A percentile compares a stretch with the other conserved stretches of the same genome.
phyloP scores from a whole-genome alignment of 1,140 invertebrate species.

The Euura lappo region DNA sequence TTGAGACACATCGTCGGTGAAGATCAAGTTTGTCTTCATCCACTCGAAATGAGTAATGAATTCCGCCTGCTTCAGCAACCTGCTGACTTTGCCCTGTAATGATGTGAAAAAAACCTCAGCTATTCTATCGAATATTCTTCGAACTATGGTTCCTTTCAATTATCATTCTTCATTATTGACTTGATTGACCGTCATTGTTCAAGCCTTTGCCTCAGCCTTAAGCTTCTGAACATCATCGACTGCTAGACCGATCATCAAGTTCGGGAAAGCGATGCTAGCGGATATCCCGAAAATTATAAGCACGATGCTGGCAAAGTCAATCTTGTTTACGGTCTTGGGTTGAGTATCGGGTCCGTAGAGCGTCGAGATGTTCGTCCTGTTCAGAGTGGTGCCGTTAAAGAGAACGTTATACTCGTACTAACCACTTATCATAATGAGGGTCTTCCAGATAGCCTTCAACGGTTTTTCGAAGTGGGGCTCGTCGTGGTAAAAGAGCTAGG shows the following conservation, averaged over 20 bases:
- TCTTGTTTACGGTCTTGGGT: conserved; percentile 6
- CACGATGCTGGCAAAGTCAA: conserved; percentile 53
- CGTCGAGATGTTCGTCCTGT: no score
- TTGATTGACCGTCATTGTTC: no score
- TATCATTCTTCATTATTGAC: no score
- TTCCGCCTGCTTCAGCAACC: conserved; percentile 54
- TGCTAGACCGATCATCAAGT: conserved; percentile 68
- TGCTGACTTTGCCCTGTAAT: conserved; percentile 50
- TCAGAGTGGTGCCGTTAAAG: no score
- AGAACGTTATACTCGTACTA: conserved; percentile 62
- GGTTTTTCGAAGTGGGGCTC: conserved; percentile 54
- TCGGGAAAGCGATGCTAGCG: conserved; percentile 70
- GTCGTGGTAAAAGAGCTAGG: conserved; percentile 56
- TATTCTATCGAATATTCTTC: conserved; percentile 58
- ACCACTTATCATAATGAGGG: conserved; percentile 67
- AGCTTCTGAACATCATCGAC: conserved; percentile 70
- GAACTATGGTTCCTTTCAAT: conserved; percentile 51
- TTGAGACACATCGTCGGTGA: conserved; percentile 28
- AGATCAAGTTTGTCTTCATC: conserved; percentile 34
- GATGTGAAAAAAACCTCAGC: conserved; percentile 52
- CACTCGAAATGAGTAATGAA: conserved; percentile 52
- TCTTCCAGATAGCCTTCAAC: conserved; percentile 59
- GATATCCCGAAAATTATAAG: conserved; percentile 67
- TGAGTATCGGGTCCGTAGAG: no score
- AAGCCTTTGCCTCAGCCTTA: conserved; percentile 53